Percentiles rank a stretch among this genome's conserved stretches.
phyloP scores from a whole-genome alignment of 1,140 invertebrate species.

The Cyrtorhinus lividipennis region DNA sequence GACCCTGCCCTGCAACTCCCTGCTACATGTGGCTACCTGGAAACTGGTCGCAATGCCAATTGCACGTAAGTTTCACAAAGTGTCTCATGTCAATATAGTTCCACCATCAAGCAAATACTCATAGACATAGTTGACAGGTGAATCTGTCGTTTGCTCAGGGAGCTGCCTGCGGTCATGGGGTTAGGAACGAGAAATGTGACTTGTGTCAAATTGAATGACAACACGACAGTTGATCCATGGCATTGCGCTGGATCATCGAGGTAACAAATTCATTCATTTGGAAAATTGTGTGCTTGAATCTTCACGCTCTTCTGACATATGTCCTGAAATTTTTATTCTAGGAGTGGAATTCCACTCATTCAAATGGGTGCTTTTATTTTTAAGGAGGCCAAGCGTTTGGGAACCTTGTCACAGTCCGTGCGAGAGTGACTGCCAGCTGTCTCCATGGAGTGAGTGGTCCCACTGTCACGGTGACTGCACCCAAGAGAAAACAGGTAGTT shows the following conservation, averaged over 20 bases:
- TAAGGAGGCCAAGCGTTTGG: slow-evolving; percentile 26
- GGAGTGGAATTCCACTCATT: no score
- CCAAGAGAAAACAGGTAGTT: slow-evolving; percentile 25
- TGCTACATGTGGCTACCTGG: slow-evolving; percentile 37
- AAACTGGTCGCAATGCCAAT: slow-evolving; percentile 35
- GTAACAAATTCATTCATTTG: no score
- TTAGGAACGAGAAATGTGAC: slow-evolving; percentile 30
- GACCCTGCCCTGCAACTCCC: slow-evolving; percentile 36
- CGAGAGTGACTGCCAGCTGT: slow-evolving; percentile 38
- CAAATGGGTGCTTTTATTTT: no score
- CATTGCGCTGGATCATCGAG: slow-evolving; percentile 24
- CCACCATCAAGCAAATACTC: background rate
- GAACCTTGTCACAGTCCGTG: slow-evolving; percentile 38
- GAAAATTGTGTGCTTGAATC: no score
- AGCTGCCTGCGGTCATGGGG: slow-evolving; percentile 33
- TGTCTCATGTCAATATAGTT: slow-evolving; percentile 1
- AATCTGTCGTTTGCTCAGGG: slow-evolving; percentile 26
- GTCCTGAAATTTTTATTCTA: no score
- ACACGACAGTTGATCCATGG: slow-evolving; percentile 26
- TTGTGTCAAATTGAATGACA: slow-evolving; percentile 30
- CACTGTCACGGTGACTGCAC: slow-evolving; percentile 32
- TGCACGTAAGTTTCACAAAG: slow-evolving; percentile 37
- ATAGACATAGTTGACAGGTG: no score
- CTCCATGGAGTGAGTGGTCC: slow-evolving; percentile 40
- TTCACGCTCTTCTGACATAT: no score